These are phyloP conservation scores for Lacerta viridis DNA, from an alignment of 2,797 vertebrate species.

Conservation along the genomic window DNA sequence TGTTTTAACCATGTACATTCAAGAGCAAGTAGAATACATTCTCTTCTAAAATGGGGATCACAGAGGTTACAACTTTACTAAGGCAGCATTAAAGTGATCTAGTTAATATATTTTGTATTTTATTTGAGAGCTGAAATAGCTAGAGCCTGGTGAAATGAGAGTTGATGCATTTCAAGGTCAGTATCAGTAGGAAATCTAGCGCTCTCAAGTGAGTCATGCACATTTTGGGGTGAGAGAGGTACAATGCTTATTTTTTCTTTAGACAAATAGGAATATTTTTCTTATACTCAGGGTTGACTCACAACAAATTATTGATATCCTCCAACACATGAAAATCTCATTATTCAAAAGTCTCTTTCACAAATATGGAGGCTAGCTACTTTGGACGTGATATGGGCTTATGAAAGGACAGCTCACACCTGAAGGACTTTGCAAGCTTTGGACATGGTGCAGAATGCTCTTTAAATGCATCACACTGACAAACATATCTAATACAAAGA, in stretches of 20 bases:
- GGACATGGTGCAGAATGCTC: neutral
- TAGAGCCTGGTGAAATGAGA: neutral
- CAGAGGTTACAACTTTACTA: neutral
- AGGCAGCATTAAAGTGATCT: neutral
- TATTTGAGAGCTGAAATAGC: neutral
- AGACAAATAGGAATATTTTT: neutral
- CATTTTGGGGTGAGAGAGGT: neutral
- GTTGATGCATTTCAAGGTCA: neutral
- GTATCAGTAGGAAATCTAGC: neutral
- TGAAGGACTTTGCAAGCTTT: neutral
- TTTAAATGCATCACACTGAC: neutral
- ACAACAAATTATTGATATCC: neutral
- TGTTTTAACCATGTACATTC: neutral
- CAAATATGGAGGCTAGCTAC: neutral
- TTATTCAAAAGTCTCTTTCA: neutral
- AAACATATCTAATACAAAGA: neutral
- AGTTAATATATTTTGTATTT: neutral
- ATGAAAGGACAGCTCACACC: too few species aligned
- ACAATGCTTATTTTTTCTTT: neutral
- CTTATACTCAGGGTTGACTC: neutral
- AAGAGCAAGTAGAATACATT: neutral
- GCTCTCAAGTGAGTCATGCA: neutral
- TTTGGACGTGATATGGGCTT: too few species aligned
- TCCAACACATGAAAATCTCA: neutral
- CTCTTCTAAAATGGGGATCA: neutral